These are phyloP conservation scores for Argyrosomus japonicus DNA, from an alignment of 2,113 vertebrate species.

Conservation along the genomic window DNA sequence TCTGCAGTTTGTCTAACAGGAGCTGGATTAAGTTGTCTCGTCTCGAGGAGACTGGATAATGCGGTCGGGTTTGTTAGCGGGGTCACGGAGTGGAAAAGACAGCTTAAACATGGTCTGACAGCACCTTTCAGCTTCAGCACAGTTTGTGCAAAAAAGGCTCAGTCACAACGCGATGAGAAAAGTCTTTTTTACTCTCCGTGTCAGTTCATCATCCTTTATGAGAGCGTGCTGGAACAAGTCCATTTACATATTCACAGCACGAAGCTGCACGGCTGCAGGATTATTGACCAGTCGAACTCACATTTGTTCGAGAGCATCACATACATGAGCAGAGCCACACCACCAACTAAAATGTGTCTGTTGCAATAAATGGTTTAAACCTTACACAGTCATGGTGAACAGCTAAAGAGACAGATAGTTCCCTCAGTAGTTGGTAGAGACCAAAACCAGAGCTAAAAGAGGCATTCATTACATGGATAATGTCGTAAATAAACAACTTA, in stretches of 20 bases:
- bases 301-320: too few species aligned
- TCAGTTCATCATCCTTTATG: neutral
- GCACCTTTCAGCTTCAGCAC: slow-evolving; percentile 9
- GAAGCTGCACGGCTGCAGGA: neutral
- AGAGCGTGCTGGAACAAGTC: neutral
- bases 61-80: slow-evolving; percentile 11
- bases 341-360: neutral
- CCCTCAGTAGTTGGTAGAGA: neutral
- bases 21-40: slow-evolving; percentile 42
- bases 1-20: slow-evolving; percentile 36
- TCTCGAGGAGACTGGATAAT: slow-evolving; percentile 15
- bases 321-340: neutral
- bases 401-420: neutral
- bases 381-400: too few species aligned
- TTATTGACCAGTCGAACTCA: neutral
- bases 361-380: neutral
- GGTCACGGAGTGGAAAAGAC: slow-evolving; percentile 11
- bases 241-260: neutral
- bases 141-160: slow-evolving; percentile 11
- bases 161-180: neutral
- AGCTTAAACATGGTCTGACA: slow-evolving; percentile 19
- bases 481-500: too few species aligned
- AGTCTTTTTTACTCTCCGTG: neutral
- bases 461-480: neutral
- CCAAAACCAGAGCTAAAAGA: neutral